Conservation (phyloP, 2,888 invertebrate genomes). For the Embidobia sp. region DNA sequence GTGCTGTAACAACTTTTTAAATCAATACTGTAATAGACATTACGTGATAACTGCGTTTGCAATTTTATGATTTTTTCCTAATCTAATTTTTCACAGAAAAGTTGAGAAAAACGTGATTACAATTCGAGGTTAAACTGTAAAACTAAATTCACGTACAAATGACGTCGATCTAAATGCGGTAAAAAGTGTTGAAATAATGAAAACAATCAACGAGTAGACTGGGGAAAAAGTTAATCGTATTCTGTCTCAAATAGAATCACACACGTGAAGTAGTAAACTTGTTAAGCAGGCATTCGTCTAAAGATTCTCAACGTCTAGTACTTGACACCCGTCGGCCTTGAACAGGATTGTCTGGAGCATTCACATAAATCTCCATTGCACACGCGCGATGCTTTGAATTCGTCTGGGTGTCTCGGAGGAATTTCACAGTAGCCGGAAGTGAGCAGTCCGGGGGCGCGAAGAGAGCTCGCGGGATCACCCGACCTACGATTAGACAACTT, state of each 20-base stretch:
- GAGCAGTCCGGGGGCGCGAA: conserved; percentile 18
- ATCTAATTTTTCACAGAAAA: too few relatives aligned
- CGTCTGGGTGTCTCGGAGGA: conserved; percentile 53
- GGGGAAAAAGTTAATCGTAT: conserved; percentile 19
- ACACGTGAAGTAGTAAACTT: conserved; percentile 33
- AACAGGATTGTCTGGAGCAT: conserved; percentile 56
- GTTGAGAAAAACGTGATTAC: too few relatives aligned
- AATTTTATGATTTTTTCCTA: too few relatives aligned
- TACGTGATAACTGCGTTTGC: too few relatives aligned
- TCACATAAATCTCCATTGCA: conserved; percentile 50
- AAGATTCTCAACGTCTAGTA: conserved; percentile 42
- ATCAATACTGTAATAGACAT: too few relatives aligned
- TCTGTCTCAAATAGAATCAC: conserved; percentile 5
- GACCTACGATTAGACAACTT: conserved; percentile 76
- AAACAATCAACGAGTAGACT: conserved; percentile 10
- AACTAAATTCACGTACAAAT: too few relatives aligned
- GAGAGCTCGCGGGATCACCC: conserved; percentile 66
- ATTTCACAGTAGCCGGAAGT: conserved; percentile 56
- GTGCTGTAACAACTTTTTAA: too few relatives aligned
- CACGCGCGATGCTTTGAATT: conserved; percentile 53
- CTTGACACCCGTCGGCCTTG: conserved; percentile 58
- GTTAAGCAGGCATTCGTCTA: conserved; percentile 40
- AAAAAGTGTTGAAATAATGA: too few relatives aligned
- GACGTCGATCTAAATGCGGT: too few relatives aligned
- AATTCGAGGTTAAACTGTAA: too few relatives aligned